Evolutionary conservation across 2,888 invertebrate genomes (phyloP).

Genomic region (Callimorpha dominula): DNA sequence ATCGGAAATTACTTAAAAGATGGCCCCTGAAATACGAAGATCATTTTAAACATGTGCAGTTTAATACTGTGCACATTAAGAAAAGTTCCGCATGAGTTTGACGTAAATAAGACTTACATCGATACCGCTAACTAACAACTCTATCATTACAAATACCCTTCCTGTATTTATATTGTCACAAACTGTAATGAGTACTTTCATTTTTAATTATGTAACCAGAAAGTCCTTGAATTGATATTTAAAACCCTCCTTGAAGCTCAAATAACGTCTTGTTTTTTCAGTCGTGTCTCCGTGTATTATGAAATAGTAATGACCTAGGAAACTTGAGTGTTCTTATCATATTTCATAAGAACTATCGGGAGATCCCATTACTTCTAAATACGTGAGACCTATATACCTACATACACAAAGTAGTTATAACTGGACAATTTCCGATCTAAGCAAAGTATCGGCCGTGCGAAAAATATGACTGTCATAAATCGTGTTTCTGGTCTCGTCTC

Average conservation of each 20-base stretch:
- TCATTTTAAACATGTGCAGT: background rate
- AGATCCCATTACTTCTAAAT: conserved; percentile 26
- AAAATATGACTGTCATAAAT: conserved; percentile 16
- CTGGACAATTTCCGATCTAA: conserved; percentile 34
- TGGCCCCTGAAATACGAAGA: background rate
- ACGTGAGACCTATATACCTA: conserved; percentile 34
- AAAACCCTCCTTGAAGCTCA: conserved; percentile 2
- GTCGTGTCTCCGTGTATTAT: background rate
- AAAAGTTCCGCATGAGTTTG: background rate
- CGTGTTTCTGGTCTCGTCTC: conserved; percentile 17
- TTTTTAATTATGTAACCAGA: background rate
- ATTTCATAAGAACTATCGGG: conserved; percentile 1
- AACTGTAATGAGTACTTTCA: background rate
- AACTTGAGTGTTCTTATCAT: conserved; percentile 6
- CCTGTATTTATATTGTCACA: no score
- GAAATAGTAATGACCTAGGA: conserved; percentile 9
- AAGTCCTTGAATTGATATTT: conserved; percentile 7
- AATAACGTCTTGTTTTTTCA: background rate
- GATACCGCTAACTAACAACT: background rate
- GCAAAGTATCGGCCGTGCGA: conserved; percentile 21
- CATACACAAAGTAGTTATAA: conserved; percentile 24
- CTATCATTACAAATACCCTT: background rate
- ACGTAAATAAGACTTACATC: background rate
- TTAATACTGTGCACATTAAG: background rate
- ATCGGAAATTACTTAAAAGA: background rate